Base-by-base conservation (phyloP, 1,140 invertebrate species). In the Penaeus chinensis region DNA sequence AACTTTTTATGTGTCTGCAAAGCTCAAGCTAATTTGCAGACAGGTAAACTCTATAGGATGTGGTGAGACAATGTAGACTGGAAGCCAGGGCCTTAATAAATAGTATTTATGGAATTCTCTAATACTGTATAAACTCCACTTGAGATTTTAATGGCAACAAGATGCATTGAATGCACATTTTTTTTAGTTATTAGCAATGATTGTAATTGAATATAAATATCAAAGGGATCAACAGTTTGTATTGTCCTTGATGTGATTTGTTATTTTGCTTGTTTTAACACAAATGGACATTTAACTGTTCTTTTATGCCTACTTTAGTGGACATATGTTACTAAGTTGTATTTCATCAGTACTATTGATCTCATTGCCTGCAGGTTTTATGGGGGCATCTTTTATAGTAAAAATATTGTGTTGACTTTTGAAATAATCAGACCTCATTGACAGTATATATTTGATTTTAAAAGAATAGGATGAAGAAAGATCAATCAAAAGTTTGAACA, bases 321-420 rank as follows among this genome's bases (percentile, higher is more conserved):
- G 47, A 62, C n/a, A 84, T 47, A 60, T 85, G 79, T 60, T 65
- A 60, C 79, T 85, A 80, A 85, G 84, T 85, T 80, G 65, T 85
- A 85, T 42, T 65, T 85, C 65, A 69, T 65, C 74, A 80, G 54
- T 85, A 85, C 84, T 66, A 80, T 79, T 85, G 84, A 85, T 85
- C 84, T 85, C 84, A 85, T 85, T 80, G 84, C 84, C 84, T 79
- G 74, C 63, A 85, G 84, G 84, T 85, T n/a, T 85, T 24, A 80
- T 27, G 63, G 84, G 63, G 84, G 81, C 81, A 82, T 82, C 19
- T 82, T 42, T 66, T 82, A 42, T 82, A 62, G 63, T 69, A 47
- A 69, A 65, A 54, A 60, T 47, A 37, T 37, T 37, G 65, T 69
- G n/a, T 54, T 54, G 54, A 16, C 54, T 54, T 54, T 54, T 13